Conservation (phyloP, 30 jellyfish, hydroid and myxozoan genomes). For the Euphysa ruthae region DNA sequence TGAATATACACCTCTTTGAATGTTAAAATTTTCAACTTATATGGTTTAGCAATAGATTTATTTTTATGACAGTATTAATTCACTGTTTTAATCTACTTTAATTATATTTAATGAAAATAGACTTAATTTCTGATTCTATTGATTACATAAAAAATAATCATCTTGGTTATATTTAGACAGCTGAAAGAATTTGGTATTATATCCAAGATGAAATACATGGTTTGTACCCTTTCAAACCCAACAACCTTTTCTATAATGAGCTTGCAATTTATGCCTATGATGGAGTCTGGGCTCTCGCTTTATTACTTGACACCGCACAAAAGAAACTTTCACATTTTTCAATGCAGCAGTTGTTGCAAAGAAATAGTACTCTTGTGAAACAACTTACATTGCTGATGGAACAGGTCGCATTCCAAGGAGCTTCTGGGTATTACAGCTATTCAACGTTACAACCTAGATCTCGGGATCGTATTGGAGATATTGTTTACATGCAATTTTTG, state of each 20-base stretch:
- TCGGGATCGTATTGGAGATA: neutral
- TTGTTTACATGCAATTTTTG: neutral
- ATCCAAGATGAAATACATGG: neutral
- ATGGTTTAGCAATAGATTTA: no score
- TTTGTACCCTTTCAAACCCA: neutral
- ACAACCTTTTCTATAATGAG: neutral
- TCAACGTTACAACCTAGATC: neutral
- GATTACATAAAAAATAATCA: no score
- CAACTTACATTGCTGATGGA: neutral
- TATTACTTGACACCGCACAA: neutral
- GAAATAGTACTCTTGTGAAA: neutral
- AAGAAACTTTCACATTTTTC: neutral
- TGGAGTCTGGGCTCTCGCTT: conserved; percentile 23
- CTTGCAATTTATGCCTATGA: conserved; percentile 19
- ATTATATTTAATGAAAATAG: no score
- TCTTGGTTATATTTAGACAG: conserved; percentile 14
- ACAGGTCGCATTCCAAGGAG: conserved; percentile 12
- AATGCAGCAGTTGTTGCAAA: conserved; percentile 3
- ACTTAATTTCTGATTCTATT: no score
- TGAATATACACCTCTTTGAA: no score
- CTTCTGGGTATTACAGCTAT: neutral
- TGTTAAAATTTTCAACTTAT: no score
- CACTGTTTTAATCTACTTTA: no score
- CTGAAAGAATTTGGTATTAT: neutral
- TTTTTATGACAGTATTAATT: no score